Base-by-base conservation (phyloP, 2,797 vertebrate genomes). In the Manis javanica region DNA sequence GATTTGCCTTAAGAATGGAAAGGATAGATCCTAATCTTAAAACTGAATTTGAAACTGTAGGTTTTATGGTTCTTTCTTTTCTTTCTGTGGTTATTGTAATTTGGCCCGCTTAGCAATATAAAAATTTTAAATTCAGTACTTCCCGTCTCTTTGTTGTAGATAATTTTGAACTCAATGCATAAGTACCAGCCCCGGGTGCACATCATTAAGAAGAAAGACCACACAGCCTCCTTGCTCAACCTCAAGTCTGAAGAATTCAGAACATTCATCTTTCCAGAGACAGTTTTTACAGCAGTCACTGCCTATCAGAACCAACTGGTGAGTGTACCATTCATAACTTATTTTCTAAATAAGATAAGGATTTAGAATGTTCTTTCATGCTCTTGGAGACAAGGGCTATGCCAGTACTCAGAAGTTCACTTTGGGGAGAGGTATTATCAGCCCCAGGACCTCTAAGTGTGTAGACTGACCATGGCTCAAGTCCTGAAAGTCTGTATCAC, bases 191-290 rank as follows among this genome's bases (percentile, higher is more conserved):
- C 99, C 0, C 98, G 99, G n/a, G 99, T 99, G 39, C 99, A 99
- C 98, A 99, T 99, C 98, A 99, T 99, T 96, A 99, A 99, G 98
- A 99, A 99, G 99, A 99, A 99, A 96, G 99, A 99, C 96, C 99
- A 99, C 98, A 99, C 99, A 0, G 99, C 99, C 57, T 99, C 99
- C 2, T 98, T 99, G 98, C 99, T 99, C 95, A 99, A 99, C 96
- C 99, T 99, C 92, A 99, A 99, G 98, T 99, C 99, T 0, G 99
- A 99, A 98, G 99, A 99, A 98, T 99, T 99, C 97, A 99, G 99
- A 93, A 99, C 99, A 2, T 99, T 99, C 46, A 99, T 99, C 96
- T 99, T 99, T 87, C 99, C 99, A 1, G 99, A 99, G 98, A 99
- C 99, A 0, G 99, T 99, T 94, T 99, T 99, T 97, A 99, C 99